phyloP scores from a whole-genome alignment of 2,113 vertebrate species.

The Rhombomys opimus region DNA sequence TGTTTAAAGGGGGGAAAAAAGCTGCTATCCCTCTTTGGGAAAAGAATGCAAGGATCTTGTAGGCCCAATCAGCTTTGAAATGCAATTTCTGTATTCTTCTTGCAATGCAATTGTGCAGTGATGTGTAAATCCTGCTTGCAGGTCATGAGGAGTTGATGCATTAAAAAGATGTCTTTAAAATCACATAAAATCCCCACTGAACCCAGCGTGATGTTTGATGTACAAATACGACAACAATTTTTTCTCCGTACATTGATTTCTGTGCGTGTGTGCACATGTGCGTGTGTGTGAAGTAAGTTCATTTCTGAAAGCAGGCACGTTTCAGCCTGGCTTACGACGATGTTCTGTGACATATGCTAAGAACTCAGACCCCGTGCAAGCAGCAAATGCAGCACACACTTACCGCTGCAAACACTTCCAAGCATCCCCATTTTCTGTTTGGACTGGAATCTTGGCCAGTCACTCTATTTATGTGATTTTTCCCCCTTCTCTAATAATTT shows the following conservation, averaged over 20 bases:
- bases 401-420: background rate
- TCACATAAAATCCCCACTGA: constrained; percentile 5
- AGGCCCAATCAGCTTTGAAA: constrained; percentile 3
- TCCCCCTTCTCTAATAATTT: constrained; percentile 46
- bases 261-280: background rate
- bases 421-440: background rate
- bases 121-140: constrained; percentile 38
- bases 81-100: constrained; percentile 35
- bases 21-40: constrained; percentile 9
- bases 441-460: constrained; percentile 5
- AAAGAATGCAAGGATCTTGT: constrained; percentile 38
- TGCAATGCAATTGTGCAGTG: constrained; percentile 17
- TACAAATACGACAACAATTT: background rate
- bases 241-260: constrained; percentile 43
- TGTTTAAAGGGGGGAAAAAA: background rate
- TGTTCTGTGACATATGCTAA: background rate
- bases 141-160: background rate
- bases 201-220: constrained; percentile 20
- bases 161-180: constrained; percentile 65
- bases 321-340: background rate
- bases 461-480: background rate
- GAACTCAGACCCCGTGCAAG: background rate
- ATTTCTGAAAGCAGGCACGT: background rate
- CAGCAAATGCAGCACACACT: background rate
- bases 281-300: background rate